Evolutionary conservation across 37 sponge, comb jelly and placozoan species (phyloP), one percentile per base, ranked within the genome.

Genomic region (Eunapius fragilis): DNA sequence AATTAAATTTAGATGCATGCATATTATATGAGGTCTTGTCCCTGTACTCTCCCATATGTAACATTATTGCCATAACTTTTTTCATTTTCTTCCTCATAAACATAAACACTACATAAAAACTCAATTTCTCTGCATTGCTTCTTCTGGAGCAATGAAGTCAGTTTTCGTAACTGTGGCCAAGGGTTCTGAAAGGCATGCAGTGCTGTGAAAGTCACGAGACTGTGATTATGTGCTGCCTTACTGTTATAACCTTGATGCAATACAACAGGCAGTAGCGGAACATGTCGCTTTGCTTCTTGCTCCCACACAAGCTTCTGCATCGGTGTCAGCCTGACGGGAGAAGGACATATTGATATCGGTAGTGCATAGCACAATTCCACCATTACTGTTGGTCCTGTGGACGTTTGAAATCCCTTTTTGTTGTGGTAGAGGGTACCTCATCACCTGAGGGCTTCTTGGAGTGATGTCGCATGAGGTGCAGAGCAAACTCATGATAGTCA

Each of bases 401-500:
- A 41, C 81, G 85, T 67, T 37, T 88, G 68, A 88, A 92, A 74
- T 92, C 89, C 31, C 27, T 77, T 74, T 45, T 76, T 25, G 85
- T 84, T 32, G 82, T 84, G 22, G 88, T 73, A 27, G 70, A 78
- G 68, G 72, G 71, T 6, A 12, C 38, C 70, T 36, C 30, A 23
- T 37, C 36, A 26, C 17, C 14, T 25, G 86, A 80, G 33, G 47
- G 37, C 24, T 58, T 13, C 0, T 71, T 73, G n/a, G 37, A 71
- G 45, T 86, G 87, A 13, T 84, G 74, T 34, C 80, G 90, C 24
- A 87, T 83, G 74, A 96, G 82, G 67, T 84, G 71, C n/a, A 82
- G 82, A 14, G 91, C 87, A 79, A 96, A 92, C 78, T 96, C 95
- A 79, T 92, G 88, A 47, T 96, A 96, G 80, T 96, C 92, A 37